phyloP scores from a whole-genome alignment of 2,113 vertebrate genomes.

The Archilochus colubris region DNA sequence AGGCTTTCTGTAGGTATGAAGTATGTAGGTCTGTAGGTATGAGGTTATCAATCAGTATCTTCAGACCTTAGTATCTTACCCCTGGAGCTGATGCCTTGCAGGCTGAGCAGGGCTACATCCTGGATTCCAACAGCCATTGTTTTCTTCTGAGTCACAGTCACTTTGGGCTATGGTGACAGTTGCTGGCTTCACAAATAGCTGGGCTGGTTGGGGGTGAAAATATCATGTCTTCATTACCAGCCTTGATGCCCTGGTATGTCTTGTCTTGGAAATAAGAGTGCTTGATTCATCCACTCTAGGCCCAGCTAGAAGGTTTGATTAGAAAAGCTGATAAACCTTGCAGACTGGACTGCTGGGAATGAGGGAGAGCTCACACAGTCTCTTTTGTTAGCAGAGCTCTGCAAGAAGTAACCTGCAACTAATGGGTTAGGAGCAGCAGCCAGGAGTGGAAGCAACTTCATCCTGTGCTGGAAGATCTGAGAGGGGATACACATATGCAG shows the following conservation, averaged over 20 bases:
- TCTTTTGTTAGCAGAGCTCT: not conserved
- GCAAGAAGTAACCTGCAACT: not conserved
- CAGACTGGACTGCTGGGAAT: not conserved
- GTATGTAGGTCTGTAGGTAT: not conserved
- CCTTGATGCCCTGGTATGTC: not conserved
- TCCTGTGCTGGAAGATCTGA: not conserved
- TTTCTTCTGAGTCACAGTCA: not conserved
- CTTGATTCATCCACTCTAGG: not conserved
- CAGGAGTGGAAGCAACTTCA: not conserved
- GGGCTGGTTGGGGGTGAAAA: not conserved
- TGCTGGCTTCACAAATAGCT: not conserved
- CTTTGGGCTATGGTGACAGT: not conserved
- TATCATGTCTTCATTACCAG: not conserved
- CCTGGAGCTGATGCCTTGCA: not conserved
- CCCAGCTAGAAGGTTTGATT: not conserved
- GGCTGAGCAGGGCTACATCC: not conserved
- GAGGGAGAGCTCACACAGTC: not conserved
- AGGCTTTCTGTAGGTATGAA: not conserved
- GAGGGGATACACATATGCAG: not conserved
- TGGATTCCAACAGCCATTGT: not conserved
- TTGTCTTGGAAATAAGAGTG: not conserved
- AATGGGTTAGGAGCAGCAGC: not conserved
- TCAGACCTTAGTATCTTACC: not conserved
- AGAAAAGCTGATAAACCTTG: not conserved
- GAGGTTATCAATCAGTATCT: not conserved